phyloP scores from a whole-genome alignment of 2,888 invertebrate species.

The Sinopyrophorus schimmeli region DNA sequence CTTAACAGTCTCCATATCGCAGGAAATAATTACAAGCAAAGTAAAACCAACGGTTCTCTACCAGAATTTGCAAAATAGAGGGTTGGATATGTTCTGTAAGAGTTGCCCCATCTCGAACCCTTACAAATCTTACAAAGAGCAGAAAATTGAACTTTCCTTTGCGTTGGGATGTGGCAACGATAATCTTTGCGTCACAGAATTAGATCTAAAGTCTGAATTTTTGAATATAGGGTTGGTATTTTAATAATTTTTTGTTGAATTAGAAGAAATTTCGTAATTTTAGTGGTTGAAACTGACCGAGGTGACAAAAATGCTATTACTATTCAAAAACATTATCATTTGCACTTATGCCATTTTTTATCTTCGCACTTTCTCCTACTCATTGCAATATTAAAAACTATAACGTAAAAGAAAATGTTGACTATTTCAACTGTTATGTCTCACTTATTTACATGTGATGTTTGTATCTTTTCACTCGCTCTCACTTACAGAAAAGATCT shows the following conservation, averaged over 20 bases:
- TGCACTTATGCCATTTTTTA: background rate
- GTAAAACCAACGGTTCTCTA: slow-evolving; percentile 25
- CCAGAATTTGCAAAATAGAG: slow-evolving; percentile 18
- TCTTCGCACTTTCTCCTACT: background rate
- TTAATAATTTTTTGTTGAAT: background rate
- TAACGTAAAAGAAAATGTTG: too few species aligned
- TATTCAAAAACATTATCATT: too few species aligned
- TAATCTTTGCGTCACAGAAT: slow-evolving; percentile 42
- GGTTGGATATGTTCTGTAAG: slow-evolving; percentile 40
- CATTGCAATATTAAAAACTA: too few species aligned
- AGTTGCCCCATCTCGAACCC: slow-evolving; percentile 42
- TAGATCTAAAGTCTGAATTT: slow-evolving; percentile 39
- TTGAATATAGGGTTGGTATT: slow-evolving; percentile 30
- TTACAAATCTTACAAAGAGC: slow-evolving; percentile 36
- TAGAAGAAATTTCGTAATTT: too few species aligned
- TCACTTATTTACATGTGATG: too few species aligned
- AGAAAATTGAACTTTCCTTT: slow-evolving; percentile 43
- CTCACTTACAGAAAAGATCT: too few species aligned
- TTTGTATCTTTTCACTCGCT: too few species aligned
- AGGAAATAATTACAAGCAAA: slow-evolving; percentile 21
- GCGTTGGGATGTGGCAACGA: slow-evolving; percentile 46
- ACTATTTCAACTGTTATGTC: too few species aligned
- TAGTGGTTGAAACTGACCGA: too few species aligned
- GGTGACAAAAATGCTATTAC: too few species aligned
- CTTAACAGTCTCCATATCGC: slow-evolving; percentile 34